These are phyloP conservation scores for Hiodon tergisus DNA, from an alignment of 2,113 vertebrate species.

Conservation along the genomic window DNA sequence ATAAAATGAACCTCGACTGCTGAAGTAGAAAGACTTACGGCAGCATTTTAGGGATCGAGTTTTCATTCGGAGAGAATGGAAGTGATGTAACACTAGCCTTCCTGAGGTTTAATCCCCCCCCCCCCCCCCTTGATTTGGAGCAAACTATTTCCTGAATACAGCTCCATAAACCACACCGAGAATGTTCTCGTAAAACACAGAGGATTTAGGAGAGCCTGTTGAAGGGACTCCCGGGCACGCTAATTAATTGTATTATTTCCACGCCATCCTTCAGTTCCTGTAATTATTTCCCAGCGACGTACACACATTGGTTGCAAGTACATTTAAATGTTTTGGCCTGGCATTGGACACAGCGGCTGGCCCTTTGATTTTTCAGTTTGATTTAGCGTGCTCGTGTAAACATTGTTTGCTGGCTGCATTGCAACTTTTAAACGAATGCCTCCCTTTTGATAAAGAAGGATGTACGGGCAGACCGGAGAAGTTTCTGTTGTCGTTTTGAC, in stretches of 20 bases:
- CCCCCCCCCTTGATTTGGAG: neutral
- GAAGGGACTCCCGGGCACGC: neutral
- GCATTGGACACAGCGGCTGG: neutral
- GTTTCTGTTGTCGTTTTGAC: neutral
- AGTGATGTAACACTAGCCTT: neutral
- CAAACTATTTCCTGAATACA: neutral
- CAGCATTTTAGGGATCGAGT: conserved; percentile 7
- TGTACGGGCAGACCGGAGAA: neutral
- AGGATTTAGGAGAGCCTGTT: neutral
- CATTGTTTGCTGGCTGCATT: conserved; percentile 4
- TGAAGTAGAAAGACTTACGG: neutral
- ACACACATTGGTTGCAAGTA: neutral
- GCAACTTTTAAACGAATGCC: neutral
- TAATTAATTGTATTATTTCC: conserved; percentile 14
- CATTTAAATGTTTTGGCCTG: neutral
- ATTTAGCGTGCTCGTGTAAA: conserved; percentile 5
- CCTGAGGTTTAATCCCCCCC: neutral
- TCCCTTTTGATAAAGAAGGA: neutral
- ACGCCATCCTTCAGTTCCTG: neutral
- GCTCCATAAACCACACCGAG: neutral
- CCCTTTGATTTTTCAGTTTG: conserved; percentile 3
- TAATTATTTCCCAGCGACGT: neutral
- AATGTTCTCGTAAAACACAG: neutral
- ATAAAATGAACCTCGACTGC: conserved; percentile 7
- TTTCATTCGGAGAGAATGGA: conserved; percentile 5